Percentiles rank a stretch among this genome's conserved stretches.
Conservation (phyloP, 2,888 invertebrate species). For the Fragum fragum region DNA sequence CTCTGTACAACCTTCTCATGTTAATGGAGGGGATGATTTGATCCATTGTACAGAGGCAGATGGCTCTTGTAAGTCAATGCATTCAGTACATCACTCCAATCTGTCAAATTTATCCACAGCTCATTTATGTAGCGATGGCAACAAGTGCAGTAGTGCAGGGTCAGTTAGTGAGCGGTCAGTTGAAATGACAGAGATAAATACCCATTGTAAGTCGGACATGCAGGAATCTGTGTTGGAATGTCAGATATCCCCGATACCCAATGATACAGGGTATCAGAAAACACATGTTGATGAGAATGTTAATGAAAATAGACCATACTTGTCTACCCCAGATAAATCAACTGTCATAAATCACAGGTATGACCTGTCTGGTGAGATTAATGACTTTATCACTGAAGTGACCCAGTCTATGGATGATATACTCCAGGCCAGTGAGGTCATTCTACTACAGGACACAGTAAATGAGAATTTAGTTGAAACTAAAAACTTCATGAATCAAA, state of each 20-base stretch:
- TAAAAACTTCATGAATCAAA: no score
- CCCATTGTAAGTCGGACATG: conserved; percentile 1
- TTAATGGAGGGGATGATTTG: conserved; percentile 9
- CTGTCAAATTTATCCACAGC: neutral
- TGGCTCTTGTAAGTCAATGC: conserved; percentile 8
- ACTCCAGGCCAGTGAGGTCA: conserved; percentile 21
- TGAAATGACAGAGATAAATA: conserved; percentile 19
- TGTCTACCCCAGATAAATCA: conserved; percentile 7
- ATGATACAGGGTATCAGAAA: neutral
- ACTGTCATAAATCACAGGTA: neutral
- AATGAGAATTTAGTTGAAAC: no score
- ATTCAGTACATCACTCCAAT: neutral
- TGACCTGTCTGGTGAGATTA: conserved; percentile 33
- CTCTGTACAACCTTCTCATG: neutral
- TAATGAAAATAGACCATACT: neutral
- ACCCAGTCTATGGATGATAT: conserved; percentile 57
- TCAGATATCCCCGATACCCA: neutral
- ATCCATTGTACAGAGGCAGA: neutral
- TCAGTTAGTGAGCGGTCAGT: conserved; percentile 2
- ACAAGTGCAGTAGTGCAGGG: conserved; percentile 9
- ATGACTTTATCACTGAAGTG: conserved; percentile 48
- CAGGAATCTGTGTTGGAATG: conserved; percentile 12
- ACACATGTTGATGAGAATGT: conserved; percentile 16
- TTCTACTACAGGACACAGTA: neutral
- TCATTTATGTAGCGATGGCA: neutral